Evolutionary conservation across 2,888 invertebrate genomes (phyloP).

Genomic region (Dasypolia templi): DNA sequence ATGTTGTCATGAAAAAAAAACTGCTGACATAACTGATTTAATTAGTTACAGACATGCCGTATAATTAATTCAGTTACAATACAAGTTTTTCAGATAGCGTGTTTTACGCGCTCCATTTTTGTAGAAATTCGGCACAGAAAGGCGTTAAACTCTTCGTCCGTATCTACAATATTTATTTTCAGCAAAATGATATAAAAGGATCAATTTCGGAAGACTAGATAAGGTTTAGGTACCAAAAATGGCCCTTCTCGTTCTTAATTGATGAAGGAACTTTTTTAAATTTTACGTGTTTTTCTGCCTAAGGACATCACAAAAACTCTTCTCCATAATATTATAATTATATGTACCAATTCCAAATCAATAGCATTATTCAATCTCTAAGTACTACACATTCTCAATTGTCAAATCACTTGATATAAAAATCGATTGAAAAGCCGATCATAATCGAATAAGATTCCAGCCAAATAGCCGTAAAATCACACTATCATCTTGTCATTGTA

Average conservation of each 20-base stretch:
- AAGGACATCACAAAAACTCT: not conserved
- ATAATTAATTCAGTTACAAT: constrained; percentile 32
- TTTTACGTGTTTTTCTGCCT: not conserved
- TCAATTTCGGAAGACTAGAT: not conserved
- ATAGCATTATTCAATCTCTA: not conserved
- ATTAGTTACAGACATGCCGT: constrained; percentile 18
- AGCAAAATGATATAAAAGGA: too few relatives aligned
- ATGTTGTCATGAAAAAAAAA: constrained; percentile 35
- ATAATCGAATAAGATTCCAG: constrained; percentile 37
- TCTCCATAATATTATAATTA: too few relatives aligned
- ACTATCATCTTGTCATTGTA: constrained; percentile 33
- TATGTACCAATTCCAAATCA: not conserved
- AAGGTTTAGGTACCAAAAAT: not conserved
- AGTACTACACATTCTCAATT: not conserved
- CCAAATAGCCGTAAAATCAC: constrained; percentile 50
- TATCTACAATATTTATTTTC: not conserved
- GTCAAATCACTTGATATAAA: not conserved
- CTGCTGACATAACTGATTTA: constrained; percentile 34
- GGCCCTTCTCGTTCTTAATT: not conserved
- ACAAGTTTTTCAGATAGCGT: constrained; percentile 28
- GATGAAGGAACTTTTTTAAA: not conserved
- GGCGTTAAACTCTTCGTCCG: not conserved
- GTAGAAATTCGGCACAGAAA: constrained; percentile 4
- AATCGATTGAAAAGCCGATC: constrained; percentile 5
- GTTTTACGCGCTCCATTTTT: constrained; percentile 13